Percentiles rank a stretch among this genome's conserved stretches.
phyloP scores from a whole-genome alignment of 2,797 vertebrate species.

The Chiloscyllium punctatum region DNA sequence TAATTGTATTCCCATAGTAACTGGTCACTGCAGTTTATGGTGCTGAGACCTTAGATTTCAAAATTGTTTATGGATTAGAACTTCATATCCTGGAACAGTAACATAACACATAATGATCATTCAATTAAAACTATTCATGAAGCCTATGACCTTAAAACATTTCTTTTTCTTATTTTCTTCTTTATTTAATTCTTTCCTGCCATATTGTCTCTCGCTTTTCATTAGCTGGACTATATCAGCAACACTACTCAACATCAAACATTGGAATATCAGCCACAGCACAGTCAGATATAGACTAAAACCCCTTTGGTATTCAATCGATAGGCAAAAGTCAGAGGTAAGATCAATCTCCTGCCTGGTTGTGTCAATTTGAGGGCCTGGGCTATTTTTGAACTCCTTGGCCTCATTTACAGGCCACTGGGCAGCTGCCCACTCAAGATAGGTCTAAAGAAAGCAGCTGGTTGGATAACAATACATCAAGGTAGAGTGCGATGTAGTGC shows the following conservation, averaged over 20 bases:
- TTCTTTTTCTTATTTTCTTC: neutral
- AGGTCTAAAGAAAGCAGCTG: neutral
- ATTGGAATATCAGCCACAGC: neutral
- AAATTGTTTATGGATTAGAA: neutral
- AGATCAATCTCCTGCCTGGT: too few relatives aligned
- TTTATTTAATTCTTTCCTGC: neutral
- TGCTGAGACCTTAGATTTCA: neutral
- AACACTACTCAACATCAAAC: neutral
- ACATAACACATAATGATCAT: neutral
- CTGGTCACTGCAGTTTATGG: neutral
- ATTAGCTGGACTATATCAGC: neutral
- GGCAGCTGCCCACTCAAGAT: neutral
- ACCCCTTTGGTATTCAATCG: too few relatives aligned
- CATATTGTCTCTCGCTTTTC: neutral
- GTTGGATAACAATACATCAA: neutral
- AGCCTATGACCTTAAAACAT: neutral
- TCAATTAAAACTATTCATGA: neutral
- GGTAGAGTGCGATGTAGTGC: neutral
- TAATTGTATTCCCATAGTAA: conserved; percentile 13
- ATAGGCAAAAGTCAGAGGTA: too few relatives aligned
- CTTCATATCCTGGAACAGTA: neutral
- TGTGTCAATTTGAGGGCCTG: neutral
- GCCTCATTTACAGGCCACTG: neutral
- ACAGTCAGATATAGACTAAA: neutral
- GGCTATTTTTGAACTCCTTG: neutral